Conservation (phyloP, 1,140 invertebrate genomes). For the Ostrea denselamellosa region DNA sequence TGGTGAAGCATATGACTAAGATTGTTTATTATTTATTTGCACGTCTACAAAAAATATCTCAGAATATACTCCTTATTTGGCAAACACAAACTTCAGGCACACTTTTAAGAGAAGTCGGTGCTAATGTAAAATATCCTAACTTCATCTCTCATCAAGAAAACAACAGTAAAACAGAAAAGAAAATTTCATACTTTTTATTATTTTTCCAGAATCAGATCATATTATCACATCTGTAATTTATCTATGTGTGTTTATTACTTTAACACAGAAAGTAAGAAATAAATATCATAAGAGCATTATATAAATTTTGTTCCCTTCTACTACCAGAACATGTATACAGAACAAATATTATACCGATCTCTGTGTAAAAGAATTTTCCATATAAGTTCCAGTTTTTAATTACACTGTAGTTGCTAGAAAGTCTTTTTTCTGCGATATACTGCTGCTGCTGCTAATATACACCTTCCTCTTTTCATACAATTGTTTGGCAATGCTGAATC, state of each 20-base stretch:
- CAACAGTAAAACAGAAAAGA: not conserved
- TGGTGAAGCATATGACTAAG: too few species aligned
- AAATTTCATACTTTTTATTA: conserved; percentile 34
- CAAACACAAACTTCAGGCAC: too few species aligned
- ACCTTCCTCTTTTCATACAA: not conserved
- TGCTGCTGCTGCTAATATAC: not conserved
- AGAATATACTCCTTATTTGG: too few species aligned
- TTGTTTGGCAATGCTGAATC: not conserved
- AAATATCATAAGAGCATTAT: not conserved
- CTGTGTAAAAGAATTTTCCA: too few species aligned
- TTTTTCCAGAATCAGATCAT: not conserved
- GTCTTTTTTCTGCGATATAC: not conserved
- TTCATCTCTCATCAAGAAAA: not conserved
- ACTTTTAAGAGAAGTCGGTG: too few species aligned
- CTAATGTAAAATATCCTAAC: not conserved
- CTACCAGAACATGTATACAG: not conserved
- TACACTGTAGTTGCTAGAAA: not conserved
- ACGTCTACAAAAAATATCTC: too few species aligned
- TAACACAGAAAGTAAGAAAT: not conserved
- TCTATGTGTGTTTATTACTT: not conserved
- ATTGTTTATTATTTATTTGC: too few species aligned
- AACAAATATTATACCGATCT: not conserved
- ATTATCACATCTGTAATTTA: not conserved
- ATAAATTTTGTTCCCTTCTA: not conserved
- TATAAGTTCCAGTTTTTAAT: too few species aligned